A percentile compares a stretch with the other conserved stretches of the same genome.
Conservation (phyloP, 2,888 invertebrate species). For the Tuta absoluta region DNA sequence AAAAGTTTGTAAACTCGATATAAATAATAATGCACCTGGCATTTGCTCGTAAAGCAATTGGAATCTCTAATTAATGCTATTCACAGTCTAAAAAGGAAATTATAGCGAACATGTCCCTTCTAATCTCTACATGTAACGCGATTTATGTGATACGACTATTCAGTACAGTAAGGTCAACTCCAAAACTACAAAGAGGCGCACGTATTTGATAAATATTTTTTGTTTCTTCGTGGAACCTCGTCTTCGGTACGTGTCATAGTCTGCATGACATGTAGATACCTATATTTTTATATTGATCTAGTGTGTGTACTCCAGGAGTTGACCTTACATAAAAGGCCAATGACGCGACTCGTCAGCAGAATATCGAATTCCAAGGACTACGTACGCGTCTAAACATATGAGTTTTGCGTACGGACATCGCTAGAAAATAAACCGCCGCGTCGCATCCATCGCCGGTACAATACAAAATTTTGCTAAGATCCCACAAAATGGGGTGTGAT, state of each 20-base stretch:
- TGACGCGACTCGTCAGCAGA: not conserved
- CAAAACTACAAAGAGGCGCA: constrained; percentile 45
- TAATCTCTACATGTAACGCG: constrained; percentile 41
- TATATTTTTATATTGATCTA: constrained; percentile 38
- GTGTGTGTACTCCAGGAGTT: constrained; percentile 24
- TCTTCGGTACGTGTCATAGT: too few species aligned
- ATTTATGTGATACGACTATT: constrained; percentile 54
- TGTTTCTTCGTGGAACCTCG: too few species aligned
- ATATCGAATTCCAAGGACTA: not conserved
- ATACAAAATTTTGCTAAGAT: constrained; percentile 27
- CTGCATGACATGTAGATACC: not conserved
- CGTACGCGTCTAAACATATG: not conserved
- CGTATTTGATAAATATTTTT: not conserved
- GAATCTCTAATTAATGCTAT: constrained; percentile 55
- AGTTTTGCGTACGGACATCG: not conserved
- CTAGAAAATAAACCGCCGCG: not conserved
- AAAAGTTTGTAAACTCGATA: constrained; percentile 63
- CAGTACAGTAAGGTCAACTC: constrained; percentile 39
- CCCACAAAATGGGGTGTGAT: constrained; percentile 31
- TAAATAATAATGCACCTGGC: constrained; percentile 71
- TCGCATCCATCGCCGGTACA: not conserved
- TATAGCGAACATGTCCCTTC: constrained; percentile 56
- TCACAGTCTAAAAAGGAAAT: constrained; percentile 65
- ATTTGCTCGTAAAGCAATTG: constrained; percentile 56
- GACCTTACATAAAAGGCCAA: constrained; percentile 2